These are phyloP conservation scores for Trisateles emortualis DNA, from an alignment of 2,888 invertebrate species.

Conservation along the genomic window DNA sequence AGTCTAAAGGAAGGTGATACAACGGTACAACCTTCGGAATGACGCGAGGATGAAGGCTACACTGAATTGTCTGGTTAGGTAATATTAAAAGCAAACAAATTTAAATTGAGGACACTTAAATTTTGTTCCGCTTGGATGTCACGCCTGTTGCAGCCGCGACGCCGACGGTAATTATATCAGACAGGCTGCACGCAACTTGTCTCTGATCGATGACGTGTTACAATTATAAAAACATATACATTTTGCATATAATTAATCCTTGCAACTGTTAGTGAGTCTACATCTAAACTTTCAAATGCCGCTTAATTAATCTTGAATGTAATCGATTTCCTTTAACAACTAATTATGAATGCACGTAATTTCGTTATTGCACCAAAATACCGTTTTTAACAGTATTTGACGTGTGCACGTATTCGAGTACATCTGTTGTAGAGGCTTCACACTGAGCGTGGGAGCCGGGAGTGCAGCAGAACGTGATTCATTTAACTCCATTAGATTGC, in stretches of 20 bases:
- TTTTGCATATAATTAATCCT: slow-evolving; percentile 1
- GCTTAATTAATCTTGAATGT: slow-evolving; percentile 17
- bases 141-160: slow-evolving; percentile 14
- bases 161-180: slow-evolving; percentile 18
- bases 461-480: slow-evolving; percentile 20
- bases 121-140: slow-evolving; percentile 44
- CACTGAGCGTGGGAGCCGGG: slow-evolving; percentile 19
- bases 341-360: slow-evolving; percentile 17
- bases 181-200: slow-evolving; percentile 8
- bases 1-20: slow-evolving; percentile 14
- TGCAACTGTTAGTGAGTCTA: not conserved
- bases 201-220: slow-evolving; percentile 1
- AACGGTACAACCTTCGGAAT: slow-evolving; percentile 25
- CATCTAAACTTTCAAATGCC: slow-evolving; percentile 10
- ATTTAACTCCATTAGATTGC: slow-evolving; percentile 29
- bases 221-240: not conserved
- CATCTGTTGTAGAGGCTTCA: not conserved
- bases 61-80: slow-evolving; percentile 32
- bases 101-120: slow-evolving; percentile 45
- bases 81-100: slow-evolving; percentile 38
- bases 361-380: slow-evolving; percentile 7
- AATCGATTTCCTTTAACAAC: slow-evolving; percentile 25
- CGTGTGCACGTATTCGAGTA: not conserved
- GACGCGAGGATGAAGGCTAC: slow-evolving; percentile 37
- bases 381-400: slow-evolving; percentile 2